These are phyloP conservation scores for Erannis defoliaria DNA, from an alignment of 2,888 invertebrate genomes.

Conservation along the genomic window DNA sequence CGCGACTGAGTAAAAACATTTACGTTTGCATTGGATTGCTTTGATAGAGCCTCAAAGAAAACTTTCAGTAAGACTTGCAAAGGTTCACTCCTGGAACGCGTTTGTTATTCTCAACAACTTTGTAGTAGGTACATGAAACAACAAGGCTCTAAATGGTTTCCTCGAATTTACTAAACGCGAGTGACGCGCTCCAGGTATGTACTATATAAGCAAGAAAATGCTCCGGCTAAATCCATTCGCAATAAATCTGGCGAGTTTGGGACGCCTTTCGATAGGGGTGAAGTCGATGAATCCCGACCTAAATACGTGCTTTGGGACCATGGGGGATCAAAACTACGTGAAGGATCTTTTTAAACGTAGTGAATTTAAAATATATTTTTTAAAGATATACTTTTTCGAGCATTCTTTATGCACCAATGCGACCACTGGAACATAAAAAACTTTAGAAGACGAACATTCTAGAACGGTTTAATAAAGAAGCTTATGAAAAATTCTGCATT, in stretches of 20 bases:
- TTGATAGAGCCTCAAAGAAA: conserved; percentile 1
- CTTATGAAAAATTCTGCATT: no score
- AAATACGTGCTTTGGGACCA: conserved; percentile 38
- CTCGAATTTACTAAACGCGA: conserved; percentile 6
- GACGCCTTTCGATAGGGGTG: conserved; percentile 22
- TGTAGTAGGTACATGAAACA: conserved; percentile 7
- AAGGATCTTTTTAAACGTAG: background rate
- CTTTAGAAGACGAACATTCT: no score
- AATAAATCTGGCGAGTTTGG: conserved; percentile 40
- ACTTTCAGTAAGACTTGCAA: background rate
- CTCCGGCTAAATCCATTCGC: conserved; percentile 35
- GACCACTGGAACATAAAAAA: no score
- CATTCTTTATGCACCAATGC: no score
- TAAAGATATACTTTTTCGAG: no score
- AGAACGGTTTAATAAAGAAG: no score
- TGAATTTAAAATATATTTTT: no score
- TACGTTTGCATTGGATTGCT: background rate
- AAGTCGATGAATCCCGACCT: conserved; percentile 36
- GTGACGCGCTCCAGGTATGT: conserved; percentile 20
- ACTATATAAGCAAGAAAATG: conserved; percentile 34
- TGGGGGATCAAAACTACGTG: conserved; percentile 16
- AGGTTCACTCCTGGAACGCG: conserved; percentile 8
- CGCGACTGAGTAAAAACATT: background rate
- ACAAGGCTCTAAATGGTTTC: conserved; percentile 11
- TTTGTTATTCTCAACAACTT: conserved; percentile 3